Evolutionary conservation across 2,888 invertebrate genomes (phyloP).

Genomic region (Myathropa florea): DNA sequence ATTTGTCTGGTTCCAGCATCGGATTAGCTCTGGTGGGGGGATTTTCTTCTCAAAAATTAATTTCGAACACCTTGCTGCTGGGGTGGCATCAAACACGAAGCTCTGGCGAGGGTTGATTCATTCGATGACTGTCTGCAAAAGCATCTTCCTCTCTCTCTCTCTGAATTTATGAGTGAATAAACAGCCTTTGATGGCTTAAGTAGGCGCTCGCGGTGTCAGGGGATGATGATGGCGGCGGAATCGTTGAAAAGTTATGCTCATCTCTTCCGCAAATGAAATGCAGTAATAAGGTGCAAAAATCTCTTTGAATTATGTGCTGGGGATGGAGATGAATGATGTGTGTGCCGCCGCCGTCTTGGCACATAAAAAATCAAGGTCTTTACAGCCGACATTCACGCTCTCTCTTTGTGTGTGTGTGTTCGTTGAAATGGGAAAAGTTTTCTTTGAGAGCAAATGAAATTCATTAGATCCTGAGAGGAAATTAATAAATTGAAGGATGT

Average conservation of each 20-base stretch:
- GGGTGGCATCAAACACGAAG: neutral
- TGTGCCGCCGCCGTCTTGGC: neutral
- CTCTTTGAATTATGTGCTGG: neutral
- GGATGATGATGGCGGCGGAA: neutral
- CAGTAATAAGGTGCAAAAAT: slow-evolving; percentile 45
- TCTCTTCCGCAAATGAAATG: slow-evolving; percentile 9
- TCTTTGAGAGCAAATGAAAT: slow-evolving; percentile 1
- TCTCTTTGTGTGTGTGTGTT: neutral
- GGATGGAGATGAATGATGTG: neutral
- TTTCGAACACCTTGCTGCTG: slow-evolving; percentile 35
- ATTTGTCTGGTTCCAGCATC: slow-evolving; percentile 59
- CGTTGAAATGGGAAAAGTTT: slow-evolving; percentile 31
- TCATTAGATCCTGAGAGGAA: slow-evolving; percentile 13
- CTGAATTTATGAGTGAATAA: slow-evolving; percentile 5
- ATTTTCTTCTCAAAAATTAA: slow-evolving; percentile 52
- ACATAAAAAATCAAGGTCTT: neutral
- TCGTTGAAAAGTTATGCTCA: slow-evolving; percentile 30
- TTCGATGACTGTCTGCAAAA: neutral
- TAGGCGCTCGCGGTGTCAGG: neutral
- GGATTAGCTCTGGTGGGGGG: slow-evolving; percentile 38
- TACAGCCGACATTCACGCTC: neutral
- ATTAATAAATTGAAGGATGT: slow-evolving; percentile 38
- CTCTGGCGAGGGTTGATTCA: neutral
- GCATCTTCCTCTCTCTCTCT: slow-evolving; percentile 18
- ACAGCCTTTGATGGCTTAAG: slow-evolving; percentile 37